Evolutionary conservation across 2,113 vertebrate species (phyloP), one percentile per base, ranked within the genome.

Genomic region (Cryptomyrus ogoouensis): DNA sequence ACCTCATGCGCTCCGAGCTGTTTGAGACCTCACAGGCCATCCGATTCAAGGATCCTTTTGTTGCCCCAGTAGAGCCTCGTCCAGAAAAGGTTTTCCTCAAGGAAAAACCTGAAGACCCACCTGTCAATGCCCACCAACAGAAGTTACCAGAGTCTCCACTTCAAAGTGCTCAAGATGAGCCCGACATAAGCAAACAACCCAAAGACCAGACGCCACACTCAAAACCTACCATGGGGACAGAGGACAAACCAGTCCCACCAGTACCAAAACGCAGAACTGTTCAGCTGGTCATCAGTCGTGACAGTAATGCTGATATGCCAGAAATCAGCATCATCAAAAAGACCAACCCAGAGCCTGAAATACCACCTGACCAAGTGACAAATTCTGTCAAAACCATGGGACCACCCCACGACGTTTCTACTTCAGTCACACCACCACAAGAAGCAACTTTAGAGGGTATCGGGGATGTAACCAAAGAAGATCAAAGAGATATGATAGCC

Each of bases 221-320:
- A 77, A 31, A 77, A 56, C 35, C 21, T 0, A 90, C 92, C 62
- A 35, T 88, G 0, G 0, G n/a, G 87, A 35, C 62, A 70, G 44
- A 47, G n/a, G n/a, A 0, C 0, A 89, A 89, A 31, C 85, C n/a
- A 86, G 89, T 62, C n/a, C 95, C 84, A 42, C 98, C 97, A 0
- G 88, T 97, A 56, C 97, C 98, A 47, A 99, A 98, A 93, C 98
- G 96, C 49, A 96, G 98, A 91, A 98, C 97, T 0, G 90, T 97
- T 52, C 97, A 96, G 88, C 87, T 96, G 83, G 91, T 96, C 62
- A 92, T 96, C 74, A 94, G 93, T 13, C 39, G 87, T 1, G 1
- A 27, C 8, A 62, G 66, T 13, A 86, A 85, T 42, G 31, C 84
- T 13, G 84, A 89, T 50, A 53, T 83, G 0, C 47, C 93, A 0